Base-by-base conservation (phyloP, 2,113 vertebrate species). In the Sapayoa aenigma region DNA sequence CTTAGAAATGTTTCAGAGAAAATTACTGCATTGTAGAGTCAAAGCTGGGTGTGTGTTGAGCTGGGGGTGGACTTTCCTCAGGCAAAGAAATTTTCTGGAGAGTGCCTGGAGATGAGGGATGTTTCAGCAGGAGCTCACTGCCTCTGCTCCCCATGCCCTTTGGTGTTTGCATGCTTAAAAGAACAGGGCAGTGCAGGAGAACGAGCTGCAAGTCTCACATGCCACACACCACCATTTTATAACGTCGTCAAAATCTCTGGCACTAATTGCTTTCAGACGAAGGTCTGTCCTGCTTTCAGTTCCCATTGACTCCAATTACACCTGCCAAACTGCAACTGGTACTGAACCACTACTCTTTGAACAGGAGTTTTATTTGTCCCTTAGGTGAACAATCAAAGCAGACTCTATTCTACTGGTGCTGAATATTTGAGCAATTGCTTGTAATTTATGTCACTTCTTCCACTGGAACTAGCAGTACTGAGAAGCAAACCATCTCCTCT, bases 361-460 rank as follows among this genome's bases (percentile, higher is more conserved):
- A 46, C 23, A 23, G 37, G 37, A 46, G 8, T 28, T 93, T 89
- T 77, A 28, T 88, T 84, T 74, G 41, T 81, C 65, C 41, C 65
- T 42, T 50, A 80, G 56, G 56, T 41, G 44, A 86, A 27, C 82
- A 87, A 49, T 74, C 81, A 44, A 93, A 94, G 63, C 1, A 4
- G 52, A 11, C 22, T 93, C 50, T 85, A 42, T 77, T 80, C 58
- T 87, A 42, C 44, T 3, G 2, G 25, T 84, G 71, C 50, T 1
- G 27, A 87, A 75, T 75, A 84, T 68, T 80, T 2, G 20, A 90
- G 82, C 21, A 49, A 62, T 47, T 65, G 52, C 52, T 67, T 94
- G 73, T 76, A 56, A 92, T 90, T 90, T 91, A 62, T 75, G 15
- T 62, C 41, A 63, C 52, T 89, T 74, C 67, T 71, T 79, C 78